These are phyloP conservation scores for Drosophila nigricruria DNA, from an alignment of 2,888 invertebrate species.

Conservation along the genomic window DNA sequence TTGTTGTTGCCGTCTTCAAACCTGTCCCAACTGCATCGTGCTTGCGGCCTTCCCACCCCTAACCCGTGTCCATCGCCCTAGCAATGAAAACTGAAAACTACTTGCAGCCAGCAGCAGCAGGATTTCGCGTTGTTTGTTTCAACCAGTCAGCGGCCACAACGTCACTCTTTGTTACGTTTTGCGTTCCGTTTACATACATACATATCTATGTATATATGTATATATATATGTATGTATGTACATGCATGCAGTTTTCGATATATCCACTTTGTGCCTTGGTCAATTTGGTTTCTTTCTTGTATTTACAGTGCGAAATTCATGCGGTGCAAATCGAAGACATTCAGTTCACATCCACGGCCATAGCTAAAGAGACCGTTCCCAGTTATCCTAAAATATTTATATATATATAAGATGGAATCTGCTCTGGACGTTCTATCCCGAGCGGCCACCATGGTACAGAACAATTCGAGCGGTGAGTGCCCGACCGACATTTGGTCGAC, in stretches of 20 bases:
- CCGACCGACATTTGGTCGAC: conserved; percentile 15
- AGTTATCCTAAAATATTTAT: conserved; percentile 5
- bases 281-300: conserved; percentile 53
- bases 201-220: neutral
- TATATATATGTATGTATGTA: neutral
- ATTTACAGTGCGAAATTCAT: conserved; percentile 76
- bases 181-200: conserved; percentile 73
- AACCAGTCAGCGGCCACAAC: conserved; percentile 56
- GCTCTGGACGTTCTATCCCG: conserved; percentile 94
- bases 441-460: conserved; percentile 95
- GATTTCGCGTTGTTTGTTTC: conserved; percentile 76
- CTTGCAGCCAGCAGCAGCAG: conserved; percentile 61
- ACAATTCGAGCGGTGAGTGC: conserved; percentile 86
- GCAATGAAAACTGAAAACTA: conserved; percentile 62
- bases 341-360: conserved; percentile 55
- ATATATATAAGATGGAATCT: conserved; percentile 88
- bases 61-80: conserved; percentile 25
- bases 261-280: conserved; percentile 63
- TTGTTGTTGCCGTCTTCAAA: conserved; percentile 59
- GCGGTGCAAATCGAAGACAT: conserved; percentile 67
- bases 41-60: conserved; percentile 64
- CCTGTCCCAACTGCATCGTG: conserved; percentile 81
- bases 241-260: conserved; percentile 8
- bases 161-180: conserved; percentile 72
- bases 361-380: conserved; percentile 24